Evolutionary conservation across 2,113 vertebrate species (phyloP).

Genomic region (Syngnathoides biaculeatus): DNA sequence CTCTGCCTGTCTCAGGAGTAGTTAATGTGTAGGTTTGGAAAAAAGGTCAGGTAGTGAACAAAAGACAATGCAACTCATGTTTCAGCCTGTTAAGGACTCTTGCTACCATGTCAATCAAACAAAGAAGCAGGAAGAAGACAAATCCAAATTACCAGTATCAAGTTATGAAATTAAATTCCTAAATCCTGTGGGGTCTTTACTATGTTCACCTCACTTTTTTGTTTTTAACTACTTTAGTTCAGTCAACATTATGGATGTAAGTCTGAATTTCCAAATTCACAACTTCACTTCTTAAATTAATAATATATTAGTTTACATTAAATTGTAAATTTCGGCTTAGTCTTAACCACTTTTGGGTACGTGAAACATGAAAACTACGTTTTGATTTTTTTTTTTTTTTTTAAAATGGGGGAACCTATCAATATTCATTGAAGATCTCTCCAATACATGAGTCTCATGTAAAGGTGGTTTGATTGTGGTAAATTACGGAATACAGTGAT

Average conservation of each 20-base stretch:
- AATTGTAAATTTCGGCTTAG: too few species aligned
- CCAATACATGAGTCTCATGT: neutral
- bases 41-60: conserved; percentile 60
- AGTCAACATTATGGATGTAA: too few species aligned
- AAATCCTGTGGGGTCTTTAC: neutral
- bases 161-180: conserved; percentile 1
- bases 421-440: neutral
- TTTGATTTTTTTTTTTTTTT: too few species aligned
- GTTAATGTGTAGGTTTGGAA: conserved; percentile 48
- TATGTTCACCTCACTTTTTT: neutral
- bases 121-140: conserved; percentile 1
- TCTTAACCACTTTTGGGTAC: too few species aligned
- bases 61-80: conserved; percentile 61
- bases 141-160: neutral
- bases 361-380: too few species aligned
- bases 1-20: conserved; percentile 11
- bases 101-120: conserved; percentile 58
- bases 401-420: too few species aligned
- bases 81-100: conserved; percentile 57
- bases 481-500: too few species aligned
- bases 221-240: too few species aligned
- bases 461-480: too few species aligned
- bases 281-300: too few species aligned
- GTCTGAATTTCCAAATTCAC: too few species aligned
- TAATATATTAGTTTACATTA: too few species aligned